Evolutionary conservation across 2,888 invertebrate species (phyloP).

Genomic region (Lamellibrachia satsuma): DNA sequence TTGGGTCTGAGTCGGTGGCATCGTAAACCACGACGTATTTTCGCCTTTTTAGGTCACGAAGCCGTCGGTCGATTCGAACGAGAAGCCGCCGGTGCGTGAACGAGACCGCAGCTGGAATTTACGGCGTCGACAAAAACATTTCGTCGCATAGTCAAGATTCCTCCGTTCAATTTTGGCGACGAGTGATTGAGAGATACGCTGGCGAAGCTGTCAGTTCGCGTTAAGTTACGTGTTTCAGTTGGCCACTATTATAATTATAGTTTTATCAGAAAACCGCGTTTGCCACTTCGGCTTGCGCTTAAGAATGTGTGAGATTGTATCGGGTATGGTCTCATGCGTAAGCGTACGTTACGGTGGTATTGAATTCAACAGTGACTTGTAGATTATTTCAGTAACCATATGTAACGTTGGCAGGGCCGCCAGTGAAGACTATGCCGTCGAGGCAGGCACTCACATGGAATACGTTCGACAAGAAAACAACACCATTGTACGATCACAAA

Average conservation of each 20-base stretch:
- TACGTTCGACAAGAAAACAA: no score
- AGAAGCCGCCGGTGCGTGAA: not conserved
- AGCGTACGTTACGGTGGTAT: not conserved
- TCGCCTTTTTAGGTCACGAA: slow-evolving; percentile 6
- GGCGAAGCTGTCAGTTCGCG: not conserved
- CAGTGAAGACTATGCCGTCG: not conserved
- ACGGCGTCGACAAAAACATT: slow-evolving; percentile 8
- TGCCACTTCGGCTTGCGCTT: not conserved
- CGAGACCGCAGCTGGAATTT: not conserved
- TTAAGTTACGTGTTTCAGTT: not conserved
- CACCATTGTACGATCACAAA: no score
- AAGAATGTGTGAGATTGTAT: not conserved
- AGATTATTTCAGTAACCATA: not conserved
- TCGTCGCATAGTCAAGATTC: not conserved
- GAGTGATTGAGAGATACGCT: not conserved
- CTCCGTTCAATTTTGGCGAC: not conserved
- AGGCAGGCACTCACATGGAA: no score
- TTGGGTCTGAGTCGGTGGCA: not conserved
- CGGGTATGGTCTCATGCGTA: not conserved
- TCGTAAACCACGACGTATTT: not conserved
- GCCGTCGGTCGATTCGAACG: not conserved
- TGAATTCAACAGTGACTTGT: not conserved
- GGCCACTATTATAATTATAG: not conserved
- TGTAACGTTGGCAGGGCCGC: not conserved
- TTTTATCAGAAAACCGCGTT: not conserved